Evolutionary conservation across 2,888 invertebrate genomes (phyloP), one percentile per base, ranked within the genome.

Genomic region (Cephus rjabovi): DNA sequence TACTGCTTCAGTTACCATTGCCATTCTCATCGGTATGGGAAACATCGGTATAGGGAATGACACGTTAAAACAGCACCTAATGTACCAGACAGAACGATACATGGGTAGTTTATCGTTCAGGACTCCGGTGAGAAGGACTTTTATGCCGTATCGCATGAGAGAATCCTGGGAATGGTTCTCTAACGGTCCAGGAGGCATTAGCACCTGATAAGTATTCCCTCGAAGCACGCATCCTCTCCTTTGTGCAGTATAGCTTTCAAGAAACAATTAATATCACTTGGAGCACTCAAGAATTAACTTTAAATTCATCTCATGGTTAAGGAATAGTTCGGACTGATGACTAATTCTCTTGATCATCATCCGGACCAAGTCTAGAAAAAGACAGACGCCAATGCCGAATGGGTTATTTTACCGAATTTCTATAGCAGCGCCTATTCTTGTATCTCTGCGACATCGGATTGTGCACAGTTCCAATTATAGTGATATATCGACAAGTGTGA

Each of bases 401-500:
- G 23, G 6, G 2, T 56, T 9, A 56, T 56, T 56, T 56, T 56
- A 2, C 23, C 56, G 23, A 56, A 56, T 23, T 56, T 9, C 1
- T 56, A 15, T 56, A 0, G 9, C 56, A 9, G 23, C 9, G 56
- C 9, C 56, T 56, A 23, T 56, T 56, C 56, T 56, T 9, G 56
- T 56, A 56, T 2, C 56, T 2, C 23, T 2, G 34, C 70, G 12
- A 74, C 75, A 56, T 75, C 74, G 76, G 78, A 85, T 81, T 79
- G 81, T 76, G 79, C 79, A 76, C 75, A 79, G 79, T 81, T 81
- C 80, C 79, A 83, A 82, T 84, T 86, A 80, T 77, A 79, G 77
- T 83, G 81, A 81, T 80, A 80, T 77, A 77, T 81, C 77, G 79
- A 68, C 79, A 73, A 70, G 23, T 15, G 56, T 23, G 56, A 56